Percentiles rank a stretch among this genome's conserved stretches.
Evolutionary conservation across 2,113 vertebrate species (phyloP).

Genomic region (Strigops habroptila): DNA sequence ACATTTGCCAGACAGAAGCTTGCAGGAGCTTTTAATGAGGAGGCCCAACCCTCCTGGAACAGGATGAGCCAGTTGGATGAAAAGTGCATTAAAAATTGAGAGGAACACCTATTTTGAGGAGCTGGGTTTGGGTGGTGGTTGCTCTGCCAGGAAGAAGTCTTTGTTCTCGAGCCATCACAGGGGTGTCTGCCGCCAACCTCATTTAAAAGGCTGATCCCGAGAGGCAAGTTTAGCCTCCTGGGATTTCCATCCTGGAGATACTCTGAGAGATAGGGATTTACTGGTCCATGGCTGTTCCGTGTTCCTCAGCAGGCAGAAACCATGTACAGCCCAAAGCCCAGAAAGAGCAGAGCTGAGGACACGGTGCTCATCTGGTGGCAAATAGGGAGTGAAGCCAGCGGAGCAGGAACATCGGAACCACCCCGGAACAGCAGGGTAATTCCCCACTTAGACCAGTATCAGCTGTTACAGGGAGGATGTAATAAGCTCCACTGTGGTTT

Average conservation of each 20-base stretch:
- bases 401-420: not conserved
- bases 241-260: not conserved
- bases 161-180: slow-evolving; percentile 44
- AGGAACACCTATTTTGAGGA: slow-evolving; percentile 42
- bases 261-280: not conserved
- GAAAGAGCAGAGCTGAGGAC: not conserved
- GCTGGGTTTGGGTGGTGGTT: slow-evolving; percentile 50
- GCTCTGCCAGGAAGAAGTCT: slow-evolving; percentile 1
- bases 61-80: slow-evolving; percentile 57
- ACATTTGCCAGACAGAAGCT: slow-evolving; percentile 18
- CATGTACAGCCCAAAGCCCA: not conserved
- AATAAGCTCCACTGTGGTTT: not conserved
- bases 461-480: not conserved
- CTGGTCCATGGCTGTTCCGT: not conserved
- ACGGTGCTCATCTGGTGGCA: not conserved
- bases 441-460: accelerated
- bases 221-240: not conserved
- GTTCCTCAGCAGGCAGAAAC: not conserved
- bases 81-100: slow-evolving; percentile 56
- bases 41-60: slow-evolving; percentile 58
- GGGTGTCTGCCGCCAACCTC: slow-evolving; percentile 41
- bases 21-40: slow-evolving; percentile 20
- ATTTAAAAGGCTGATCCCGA: slow-evolving; percentile 35
- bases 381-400: not conserved
- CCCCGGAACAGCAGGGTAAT: not conserved